Evolutionary conservation across 2,113 vertebrate genomes (phyloP).

Genomic region (Microtus pennsylvanicus): DNA sequence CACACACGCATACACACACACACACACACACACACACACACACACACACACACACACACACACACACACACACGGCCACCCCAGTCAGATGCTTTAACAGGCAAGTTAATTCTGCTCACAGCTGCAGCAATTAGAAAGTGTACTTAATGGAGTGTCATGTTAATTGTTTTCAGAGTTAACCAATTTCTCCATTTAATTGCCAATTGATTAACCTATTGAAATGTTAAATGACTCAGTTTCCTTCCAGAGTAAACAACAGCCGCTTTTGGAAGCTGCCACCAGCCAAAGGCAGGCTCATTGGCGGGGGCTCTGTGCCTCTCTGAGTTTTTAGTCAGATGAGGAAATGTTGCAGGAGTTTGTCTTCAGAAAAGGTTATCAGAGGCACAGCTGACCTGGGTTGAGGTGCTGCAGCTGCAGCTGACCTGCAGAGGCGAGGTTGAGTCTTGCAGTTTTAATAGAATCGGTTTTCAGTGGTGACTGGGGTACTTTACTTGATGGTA

Average conservation of each 20-base stretch:
- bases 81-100: constrained; percentile 78
- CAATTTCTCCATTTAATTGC: constrained; percentile 94
- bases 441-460: constrained; percentile 86
- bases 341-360: constrained; percentile 90
- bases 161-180: constrained; percentile 93
- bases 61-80: constrained; percentile 52
- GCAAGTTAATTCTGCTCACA: constrained; percentile 87
- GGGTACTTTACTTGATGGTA: constrained; percentile 89
- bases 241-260: constrained; percentile 90
- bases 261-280: constrained; percentile 85
- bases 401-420: constrained; percentile 25
- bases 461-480: constrained; percentile 88
- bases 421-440: constrained; percentile 76
- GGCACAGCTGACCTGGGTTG: constrained; percentile 86
- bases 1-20: background rate
- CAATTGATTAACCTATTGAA: constrained; percentile 95
- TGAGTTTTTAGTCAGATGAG: constrained; percentile 92
- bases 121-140: constrained; percentile 92
- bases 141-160: constrained; percentile 93
- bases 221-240: constrained; percentile 95
- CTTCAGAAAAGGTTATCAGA: constrained; percentile 91
- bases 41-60: constrained; percentile 5
- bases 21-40: background rate
- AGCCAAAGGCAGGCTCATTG: constrained; percentile 86
- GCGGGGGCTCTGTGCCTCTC: constrained; percentile 85